Evolutionary conservation across 2,888 invertebrate genomes (phyloP), one percentile per base, ranked within the genome.

Genomic region (Amorpha juglandis): DNA sequence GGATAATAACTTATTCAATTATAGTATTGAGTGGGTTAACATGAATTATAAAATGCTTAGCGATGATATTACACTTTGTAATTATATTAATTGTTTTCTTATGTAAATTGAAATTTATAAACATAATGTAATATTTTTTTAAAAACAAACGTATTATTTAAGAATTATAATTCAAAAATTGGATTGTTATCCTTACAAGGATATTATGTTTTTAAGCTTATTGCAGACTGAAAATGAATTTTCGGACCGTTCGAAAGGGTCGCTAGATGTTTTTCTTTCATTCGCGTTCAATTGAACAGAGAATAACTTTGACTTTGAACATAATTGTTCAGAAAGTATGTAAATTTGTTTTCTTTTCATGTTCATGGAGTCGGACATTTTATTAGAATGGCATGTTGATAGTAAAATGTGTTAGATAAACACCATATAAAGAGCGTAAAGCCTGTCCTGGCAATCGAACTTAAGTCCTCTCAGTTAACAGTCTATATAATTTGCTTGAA

Each of bases 201-300:
- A 6, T 21, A n/a, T n/a, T n/a, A 38, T 55, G 55, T 42, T 21
- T 58, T 19, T 19, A 19, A 58, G 12, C 38, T 12, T 19, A 58
- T 19, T 35, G 16, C 11, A 55, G 55, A 55, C 8, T 12, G 11
- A 58, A 58, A 58, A 58, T 42, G 12, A 42, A 38, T 16, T 58
- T 42, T 58, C 58, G 12, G 58, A 58, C 58, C 58, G 19, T 42
- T 19, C 12, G 11, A 19, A 21, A 42, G 58, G 58, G 42, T 58
- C 19, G 58, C 19, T 42, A 19, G 16, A 19, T 58, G 58, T 58
- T 58, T 58, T 58, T 58, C 58, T 58, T 58, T 58, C 58, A 58
- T 42, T 58, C 42, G 38, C 42, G 58, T 19, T 42, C 58, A 58
- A 42, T 58, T 58, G 58, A 58, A 58, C 42, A 42, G 19, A 16